These are phyloP conservation scores for Trichonephila clavipes DNA, from an alignment of 1,140 invertebrate genomes.

Conservation along the genomic window DNA sequence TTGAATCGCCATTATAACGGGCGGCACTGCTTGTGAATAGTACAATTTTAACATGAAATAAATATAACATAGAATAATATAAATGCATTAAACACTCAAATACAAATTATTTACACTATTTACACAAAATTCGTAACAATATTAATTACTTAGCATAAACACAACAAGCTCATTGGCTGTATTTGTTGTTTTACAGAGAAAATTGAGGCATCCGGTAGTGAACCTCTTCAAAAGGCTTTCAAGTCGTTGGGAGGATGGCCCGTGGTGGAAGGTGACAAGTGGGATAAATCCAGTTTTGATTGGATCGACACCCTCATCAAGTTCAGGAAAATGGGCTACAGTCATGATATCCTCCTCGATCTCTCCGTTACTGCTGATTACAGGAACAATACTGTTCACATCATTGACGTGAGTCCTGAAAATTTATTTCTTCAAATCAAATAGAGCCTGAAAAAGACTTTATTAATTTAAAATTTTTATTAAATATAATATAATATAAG, in stretches of 20 bases:
- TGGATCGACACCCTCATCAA: slow-evolving; percentile 92
- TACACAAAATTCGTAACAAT: too few species aligned
- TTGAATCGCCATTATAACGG: too few species aligned
- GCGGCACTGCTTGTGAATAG: too few species aligned
- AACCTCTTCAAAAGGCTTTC: slow-evolving; percentile 87
- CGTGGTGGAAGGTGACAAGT: slow-evolving; percentile 88
- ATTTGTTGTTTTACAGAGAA: slow-evolving; percentile 49
- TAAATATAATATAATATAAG: too few species aligned
- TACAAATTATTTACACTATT: too few species aligned
- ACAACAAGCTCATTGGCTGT: too few species aligned
- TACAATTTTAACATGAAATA: too few species aligned
- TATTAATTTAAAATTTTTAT: too few species aligned
- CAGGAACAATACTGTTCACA: slow-evolving; percentile 89
- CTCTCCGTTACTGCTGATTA: slow-evolving; percentile 94
- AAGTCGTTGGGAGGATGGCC: slow-evolving; percentile 93
- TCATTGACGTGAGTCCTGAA: slow-evolving; percentile 89
- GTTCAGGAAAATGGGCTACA: slow-evolving; percentile 89
- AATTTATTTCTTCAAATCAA: not conserved
- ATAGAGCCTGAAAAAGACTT: too few species aligned
- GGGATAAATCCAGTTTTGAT: slow-evolving; percentile 87
- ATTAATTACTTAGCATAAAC: too few species aligned
- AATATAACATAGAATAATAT: too few species aligned
- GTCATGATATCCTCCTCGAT: slow-evolving; percentile 95
- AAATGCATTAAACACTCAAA: too few species aligned
- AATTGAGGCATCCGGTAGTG: slow-evolving; percentile 77